phyloP scores from a whole-genome alignment of 2,888 invertebrate genomes.

The Plusia festucae region DNA sequence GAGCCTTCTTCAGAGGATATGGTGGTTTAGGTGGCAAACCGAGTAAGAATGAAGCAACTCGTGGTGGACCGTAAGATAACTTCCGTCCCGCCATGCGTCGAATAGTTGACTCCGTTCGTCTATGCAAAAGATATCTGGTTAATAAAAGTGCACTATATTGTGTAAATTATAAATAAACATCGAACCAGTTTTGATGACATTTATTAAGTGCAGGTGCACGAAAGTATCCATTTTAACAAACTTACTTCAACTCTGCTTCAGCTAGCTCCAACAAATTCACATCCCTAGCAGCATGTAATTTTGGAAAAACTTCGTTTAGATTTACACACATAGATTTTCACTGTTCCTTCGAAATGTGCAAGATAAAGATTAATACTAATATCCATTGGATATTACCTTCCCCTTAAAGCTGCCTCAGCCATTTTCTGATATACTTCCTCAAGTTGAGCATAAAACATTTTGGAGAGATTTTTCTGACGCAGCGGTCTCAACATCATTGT shows the following conservation, averaged over 20 bases:
- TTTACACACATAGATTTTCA: background rate
- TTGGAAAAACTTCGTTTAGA: slow-evolving; percentile 24
- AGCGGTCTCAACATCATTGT: slow-evolving; percentile 88
- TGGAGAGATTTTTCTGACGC: slow-evolving; percentile 90
- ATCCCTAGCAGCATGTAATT: slow-evolving; percentile 80
- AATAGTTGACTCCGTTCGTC: slow-evolving; percentile 76
- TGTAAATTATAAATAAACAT: background rate
- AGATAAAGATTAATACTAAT: background rate
- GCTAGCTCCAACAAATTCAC: slow-evolving; percentile 77
- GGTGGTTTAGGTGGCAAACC: slow-evolving; percentile 81
- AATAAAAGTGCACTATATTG: background rate
- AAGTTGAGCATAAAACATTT: slow-evolving; percentile 88
- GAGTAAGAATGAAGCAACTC: slow-evolving; percentile 81
- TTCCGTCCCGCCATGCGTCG: slow-evolving; percentile 70
- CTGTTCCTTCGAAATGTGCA: background rate
- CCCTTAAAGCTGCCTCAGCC: slow-evolving; percentile 87
- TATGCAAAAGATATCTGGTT: slow-evolving; percentile 47
- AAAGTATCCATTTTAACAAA: slow-evolving; percentile 26
- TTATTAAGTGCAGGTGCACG: background rate
- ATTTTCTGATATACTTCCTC: slow-evolving; percentile 90
- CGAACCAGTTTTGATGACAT: background rate
- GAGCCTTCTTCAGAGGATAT: slow-evolving; percentile 81
- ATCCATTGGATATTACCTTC: slow-evolving; percentile 80
- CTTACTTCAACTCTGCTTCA: slow-evolving; percentile 75
- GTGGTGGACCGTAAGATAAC: slow-evolving; percentile 77